These are phyloP conservation scores for Rhadinocentrus ornatus DNA, from an alignment of 2,797 vertebrate genomes.

Conservation along the genomic window DNA sequence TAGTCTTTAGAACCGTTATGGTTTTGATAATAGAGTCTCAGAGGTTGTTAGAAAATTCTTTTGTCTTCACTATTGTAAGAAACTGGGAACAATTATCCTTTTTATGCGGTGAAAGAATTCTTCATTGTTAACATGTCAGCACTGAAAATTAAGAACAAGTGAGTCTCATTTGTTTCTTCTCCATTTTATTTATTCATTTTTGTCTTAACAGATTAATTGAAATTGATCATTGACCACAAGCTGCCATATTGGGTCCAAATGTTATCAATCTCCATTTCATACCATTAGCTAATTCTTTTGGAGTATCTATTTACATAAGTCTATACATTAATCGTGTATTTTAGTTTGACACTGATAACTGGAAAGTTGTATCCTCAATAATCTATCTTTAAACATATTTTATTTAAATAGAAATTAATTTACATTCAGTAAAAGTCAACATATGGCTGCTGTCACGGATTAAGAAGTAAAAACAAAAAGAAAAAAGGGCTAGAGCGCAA, in stretches of 20 bases:
- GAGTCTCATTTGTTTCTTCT: not conserved
- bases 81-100: not conserved
- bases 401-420: constrained; percentile 3
- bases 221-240: not conserved
- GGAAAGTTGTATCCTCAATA: constrained; percentile 11
- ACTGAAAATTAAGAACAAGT: not conserved
- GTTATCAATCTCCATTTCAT: constrained; percentile 4
- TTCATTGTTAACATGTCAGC: not conserved
- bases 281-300: not conserved
- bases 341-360: constrained; percentile 22
- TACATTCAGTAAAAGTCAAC: constrained; percentile 29
- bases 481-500: constrained; percentile 6
- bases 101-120: no score
- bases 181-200: not conserved
- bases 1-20: not conserved
- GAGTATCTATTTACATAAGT: not conserved
- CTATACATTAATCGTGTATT: constrained; percentile 1
- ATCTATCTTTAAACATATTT: not conserved
- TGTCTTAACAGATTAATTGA: not conserved
- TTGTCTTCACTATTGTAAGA: not conserved
- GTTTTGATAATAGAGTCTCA: not conserved
- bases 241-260: not conserved
- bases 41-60: not conserved
- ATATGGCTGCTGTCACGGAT: constrained; percentile 29
- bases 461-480: constrained; percentile 1